Evolutionary conservation across 2,888 invertebrate species (phyloP).

Genomic region (Campoplex capitator): DNA sequence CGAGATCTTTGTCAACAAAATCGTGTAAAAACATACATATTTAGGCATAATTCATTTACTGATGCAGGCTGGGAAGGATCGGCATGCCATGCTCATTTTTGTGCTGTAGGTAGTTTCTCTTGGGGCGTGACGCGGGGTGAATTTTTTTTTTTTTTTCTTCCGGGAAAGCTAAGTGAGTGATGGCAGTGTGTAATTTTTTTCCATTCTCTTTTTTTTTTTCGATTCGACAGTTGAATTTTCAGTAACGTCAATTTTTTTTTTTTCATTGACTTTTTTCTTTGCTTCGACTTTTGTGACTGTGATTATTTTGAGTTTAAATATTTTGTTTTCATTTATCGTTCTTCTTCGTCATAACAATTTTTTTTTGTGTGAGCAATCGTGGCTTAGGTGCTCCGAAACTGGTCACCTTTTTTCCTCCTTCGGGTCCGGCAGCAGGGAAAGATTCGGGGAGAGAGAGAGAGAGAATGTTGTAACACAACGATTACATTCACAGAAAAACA

Average conservation of each 20-base stretch:
- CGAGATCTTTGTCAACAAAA: conserved; percentile 59
- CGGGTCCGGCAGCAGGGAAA: conserved; percentile 85
- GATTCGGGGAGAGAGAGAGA: conserved; percentile 79
- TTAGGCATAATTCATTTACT: conserved; percentile 59
- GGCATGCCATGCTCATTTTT: conserved; percentile 83
- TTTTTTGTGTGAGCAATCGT: conserved; percentile 81
- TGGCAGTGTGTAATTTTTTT: conserved; percentile 79
- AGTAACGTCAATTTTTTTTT: conserved; percentile 20
- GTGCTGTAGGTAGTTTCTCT: conserved; percentile 78
- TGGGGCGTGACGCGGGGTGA: conserved; percentile 78
- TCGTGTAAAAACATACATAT: conserved; percentile 2
- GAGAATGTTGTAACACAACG: conserved; percentile 85
- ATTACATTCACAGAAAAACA: conserved; percentile 84
- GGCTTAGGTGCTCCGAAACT: conserved; percentile 86
- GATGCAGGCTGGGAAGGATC: conserved; percentile 66
- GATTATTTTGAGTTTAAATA: conserved; percentile 30
- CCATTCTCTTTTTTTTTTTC: conserved; percentile 62
- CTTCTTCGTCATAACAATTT: conserved; percentile 59
- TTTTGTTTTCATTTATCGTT: conserved; percentile 55
- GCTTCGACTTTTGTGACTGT: conserved; percentile 49
- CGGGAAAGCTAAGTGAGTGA: conserved; percentile 77
- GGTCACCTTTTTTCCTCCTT: conserved; percentile 89
- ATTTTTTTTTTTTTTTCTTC: conserved; percentile 43
- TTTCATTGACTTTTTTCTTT: conserved; percentile 41
- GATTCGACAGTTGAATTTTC: conserved; percentile 10